Conservation (phyloP, 2,888 invertebrate genomes). For the Atrina japonica region DNA sequence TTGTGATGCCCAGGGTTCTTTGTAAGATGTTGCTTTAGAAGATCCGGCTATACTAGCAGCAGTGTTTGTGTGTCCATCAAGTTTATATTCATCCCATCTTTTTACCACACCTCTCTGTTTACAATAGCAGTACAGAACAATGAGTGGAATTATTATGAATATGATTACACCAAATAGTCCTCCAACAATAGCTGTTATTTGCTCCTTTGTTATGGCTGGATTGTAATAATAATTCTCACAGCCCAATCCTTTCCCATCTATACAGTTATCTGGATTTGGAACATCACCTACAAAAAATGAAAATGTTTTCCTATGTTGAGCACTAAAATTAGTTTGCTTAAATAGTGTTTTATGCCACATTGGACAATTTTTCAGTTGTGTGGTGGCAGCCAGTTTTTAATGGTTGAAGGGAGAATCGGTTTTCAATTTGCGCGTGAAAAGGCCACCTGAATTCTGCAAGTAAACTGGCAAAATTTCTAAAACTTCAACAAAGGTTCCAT, state of each 20-base stretch:
- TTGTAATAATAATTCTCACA: conserved; percentile 58
- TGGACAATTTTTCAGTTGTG: no score
- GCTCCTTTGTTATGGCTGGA: conserved; percentile 52
- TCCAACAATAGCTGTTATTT: conserved; percentile 56
- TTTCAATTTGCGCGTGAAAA: no score
- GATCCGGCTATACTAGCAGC: conserved; percentile 32
- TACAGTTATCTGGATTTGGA: conserved; percentile 40
- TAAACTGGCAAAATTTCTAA: no score
- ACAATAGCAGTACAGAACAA: conserved; percentile 57
- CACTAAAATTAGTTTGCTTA: no score
- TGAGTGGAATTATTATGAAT: conserved; percentile 52
- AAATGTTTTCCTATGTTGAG: no score
- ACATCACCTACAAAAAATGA: conserved; percentile 50
- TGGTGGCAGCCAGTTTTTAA: no score
- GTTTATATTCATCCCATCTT: conserved; percentile 57
- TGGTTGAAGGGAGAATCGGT: no score
- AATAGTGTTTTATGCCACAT: no score
- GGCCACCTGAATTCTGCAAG: no score
- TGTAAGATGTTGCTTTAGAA: conserved; percentile 9
- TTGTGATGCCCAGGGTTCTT: conserved; percentile 35
- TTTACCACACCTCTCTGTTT: conserved; percentile 56
- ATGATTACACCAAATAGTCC: conserved; percentile 55
- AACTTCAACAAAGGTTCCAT: no score
- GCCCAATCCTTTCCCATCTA: conserved; percentile 52
- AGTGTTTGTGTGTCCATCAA: conserved; percentile 37